Percentiles rank a stretch among this genome's conserved stretches.
These are phyloP conservation scores for Sipha maydis DNA, from an alignment of 2,888 invertebrate species.

Conservation along the genomic window DNA sequence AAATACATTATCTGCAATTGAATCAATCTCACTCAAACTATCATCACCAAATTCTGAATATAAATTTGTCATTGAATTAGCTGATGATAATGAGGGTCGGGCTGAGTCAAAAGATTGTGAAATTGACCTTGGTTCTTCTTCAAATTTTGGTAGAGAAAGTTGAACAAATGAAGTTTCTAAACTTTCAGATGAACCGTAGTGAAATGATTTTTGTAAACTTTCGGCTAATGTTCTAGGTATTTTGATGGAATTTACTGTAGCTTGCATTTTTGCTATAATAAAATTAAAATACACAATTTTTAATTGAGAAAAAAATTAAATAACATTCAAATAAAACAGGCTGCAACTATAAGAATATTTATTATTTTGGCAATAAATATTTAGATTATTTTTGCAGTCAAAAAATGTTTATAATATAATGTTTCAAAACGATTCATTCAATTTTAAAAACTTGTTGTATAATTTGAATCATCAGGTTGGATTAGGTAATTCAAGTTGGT, in stretches of 20 bases:
- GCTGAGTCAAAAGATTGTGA: constrained; percentile 55
- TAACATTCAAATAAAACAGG: background rate
- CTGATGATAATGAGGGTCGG: constrained; percentile 55
- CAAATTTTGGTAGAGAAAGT: constrained; percentile 46
- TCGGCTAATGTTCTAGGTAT: constrained; percentile 58
- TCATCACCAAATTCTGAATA: constrained; percentile 59
- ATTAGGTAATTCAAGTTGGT: too few species aligned
- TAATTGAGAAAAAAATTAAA: background rate
- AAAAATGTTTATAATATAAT: background rate
- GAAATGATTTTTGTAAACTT: constrained; percentile 57
- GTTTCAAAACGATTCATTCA: too few species aligned
- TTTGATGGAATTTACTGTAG: constrained; percentile 51
- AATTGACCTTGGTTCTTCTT: constrained; percentile 53
- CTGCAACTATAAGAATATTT: too few species aligned
- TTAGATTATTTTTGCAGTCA: too few species aligned
- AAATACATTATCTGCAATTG: constrained; percentile 56
- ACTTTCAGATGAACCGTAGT: constrained; percentile 58
- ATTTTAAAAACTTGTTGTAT: too few species aligned
- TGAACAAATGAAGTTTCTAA: constrained; percentile 54
- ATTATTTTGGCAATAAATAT: too few species aligned
- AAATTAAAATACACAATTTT: background rate
- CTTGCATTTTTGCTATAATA: constrained; percentile 53
- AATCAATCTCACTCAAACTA: constrained; percentile 59
- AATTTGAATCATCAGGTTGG: too few species aligned
- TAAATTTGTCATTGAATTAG: constrained; percentile 57